These are phyloP conservation scores for Lordiphosa andalusiaca DNA, from an alignment of 2,888 invertebrate genomes.

Conservation along the genomic window DNA sequence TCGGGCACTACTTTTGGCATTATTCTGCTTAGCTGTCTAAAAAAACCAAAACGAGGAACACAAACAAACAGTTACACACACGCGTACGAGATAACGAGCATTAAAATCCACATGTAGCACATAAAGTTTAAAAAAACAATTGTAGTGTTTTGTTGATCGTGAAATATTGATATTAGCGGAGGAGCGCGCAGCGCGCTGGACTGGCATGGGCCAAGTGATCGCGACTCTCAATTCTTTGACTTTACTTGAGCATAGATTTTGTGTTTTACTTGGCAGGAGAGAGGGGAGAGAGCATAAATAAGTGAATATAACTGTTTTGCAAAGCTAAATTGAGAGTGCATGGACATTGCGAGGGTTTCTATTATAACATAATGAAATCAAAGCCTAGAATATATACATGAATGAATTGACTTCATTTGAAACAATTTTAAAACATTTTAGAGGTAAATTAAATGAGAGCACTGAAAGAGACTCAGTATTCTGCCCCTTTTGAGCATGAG, in stretches of 20 bases:
- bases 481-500: too few relatives aligned
- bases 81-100: constrained; percentile 12
- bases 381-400: too few relatives aligned
- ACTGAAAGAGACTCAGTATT: too few relatives aligned
- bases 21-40: constrained; percentile 41
- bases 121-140: constrained; percentile 3
- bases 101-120: constrained; percentile 4
- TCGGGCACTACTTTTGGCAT: constrained; percentile 37
- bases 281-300: not conserved
- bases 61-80: constrained; percentile 27
- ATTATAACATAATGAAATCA: not conserved
- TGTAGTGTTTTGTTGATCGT: constrained; percentile 8
- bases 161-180: constrained; percentile 18
- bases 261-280: not conserved
- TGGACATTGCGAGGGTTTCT: constrained; percentile 13
- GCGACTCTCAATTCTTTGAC: not conserved
- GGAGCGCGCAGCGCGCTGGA: constrained; percentile 4
- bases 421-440: too few relatives aligned
- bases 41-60: constrained; percentile 20
- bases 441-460: too few relatives aligned
- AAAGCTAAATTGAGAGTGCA: not conserved
- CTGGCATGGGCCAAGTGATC: not conserved
- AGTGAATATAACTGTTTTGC: not conserved
- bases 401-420: too few relatives aligned
- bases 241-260: constrained; percentile 17